phyloP scores from a whole-genome alignment of 2,113 vertebrate genomes.

The Pteropus alecto region DNA sequence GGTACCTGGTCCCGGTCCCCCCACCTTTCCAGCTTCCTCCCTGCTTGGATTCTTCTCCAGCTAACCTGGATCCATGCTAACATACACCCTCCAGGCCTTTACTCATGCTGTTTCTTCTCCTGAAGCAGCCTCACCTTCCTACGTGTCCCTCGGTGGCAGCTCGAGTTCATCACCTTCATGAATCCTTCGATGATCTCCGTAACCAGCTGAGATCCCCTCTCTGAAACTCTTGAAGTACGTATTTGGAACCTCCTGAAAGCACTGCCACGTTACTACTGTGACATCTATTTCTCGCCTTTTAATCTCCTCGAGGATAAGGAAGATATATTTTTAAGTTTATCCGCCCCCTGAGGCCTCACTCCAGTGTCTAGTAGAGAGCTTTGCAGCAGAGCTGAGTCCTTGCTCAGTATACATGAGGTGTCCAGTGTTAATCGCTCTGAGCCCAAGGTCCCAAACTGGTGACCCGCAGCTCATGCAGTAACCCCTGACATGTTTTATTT shows the following conservation, averaged over 20 bases:
- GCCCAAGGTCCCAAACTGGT: not conserved
- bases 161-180: not conserved
- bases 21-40: not conserved
- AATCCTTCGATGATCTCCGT: not conserved
- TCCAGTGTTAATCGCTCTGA: not conserved
- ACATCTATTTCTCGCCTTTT: not conserved
- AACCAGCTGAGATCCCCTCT: not conserved
- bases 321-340: not conserved
- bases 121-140: not conserved
- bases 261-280: not conserved
- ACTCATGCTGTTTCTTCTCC: not conserved
- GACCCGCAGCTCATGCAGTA: not conserved
- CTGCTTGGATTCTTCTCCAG: not conserved
- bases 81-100: not conserved
- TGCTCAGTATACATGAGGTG: not conserved
- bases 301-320: not conserved
- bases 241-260: not conserved
- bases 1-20: not conserved
- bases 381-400: not conserved
- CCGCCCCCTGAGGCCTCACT: not conserved
- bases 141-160: not conserved
- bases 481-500: not conserved
- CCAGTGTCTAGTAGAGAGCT: not conserved
- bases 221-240: not conserved
- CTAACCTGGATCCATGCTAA: not conserved